Evolutionary conservation across 2,797 vertebrate species (phyloP).

Genomic region (Heteromormyrus szaboi): DNA sequence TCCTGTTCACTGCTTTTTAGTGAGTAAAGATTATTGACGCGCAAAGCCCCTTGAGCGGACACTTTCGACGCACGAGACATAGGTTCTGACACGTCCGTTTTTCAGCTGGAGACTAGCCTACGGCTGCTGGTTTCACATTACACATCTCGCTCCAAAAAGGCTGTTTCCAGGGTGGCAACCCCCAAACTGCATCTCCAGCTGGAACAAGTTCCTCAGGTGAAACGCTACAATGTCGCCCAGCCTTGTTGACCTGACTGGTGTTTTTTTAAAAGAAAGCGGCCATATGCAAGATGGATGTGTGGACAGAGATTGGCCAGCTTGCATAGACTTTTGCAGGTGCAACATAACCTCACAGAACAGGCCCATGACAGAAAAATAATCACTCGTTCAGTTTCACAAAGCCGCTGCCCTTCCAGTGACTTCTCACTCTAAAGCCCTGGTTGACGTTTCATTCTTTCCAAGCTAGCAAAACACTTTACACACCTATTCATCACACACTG

Average conservation of each 20-base stretch:
- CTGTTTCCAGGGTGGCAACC: background rate
- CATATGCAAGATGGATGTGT: too few species aligned
- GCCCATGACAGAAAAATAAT: background rate
- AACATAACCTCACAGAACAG: background rate
- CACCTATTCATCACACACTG: background rate
- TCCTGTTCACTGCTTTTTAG: background rate
- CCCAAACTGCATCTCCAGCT: background rate
- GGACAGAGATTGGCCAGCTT: background rate
- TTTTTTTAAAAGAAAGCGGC: background rate
- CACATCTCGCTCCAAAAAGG: background rate
- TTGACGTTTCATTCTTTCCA: background rate
- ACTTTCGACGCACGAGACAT: background rate
- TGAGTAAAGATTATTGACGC: background rate
- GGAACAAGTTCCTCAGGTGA: background rate
- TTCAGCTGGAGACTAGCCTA: background rate
- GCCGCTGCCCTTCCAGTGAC: background rate
- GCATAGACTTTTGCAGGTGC: background rate
- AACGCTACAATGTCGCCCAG: background rate
- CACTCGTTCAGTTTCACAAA: background rate
- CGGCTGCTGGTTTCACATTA: background rate
- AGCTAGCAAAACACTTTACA: background rate
- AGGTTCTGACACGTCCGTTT: constrained; percentile 3
- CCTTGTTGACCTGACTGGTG: background rate
- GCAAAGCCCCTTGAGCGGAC: background rate
- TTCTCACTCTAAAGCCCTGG: background rate